Base-by-base conservation (phyloP, 2,888 invertebrate genomes). In the Leucoma salicis region DNA sequence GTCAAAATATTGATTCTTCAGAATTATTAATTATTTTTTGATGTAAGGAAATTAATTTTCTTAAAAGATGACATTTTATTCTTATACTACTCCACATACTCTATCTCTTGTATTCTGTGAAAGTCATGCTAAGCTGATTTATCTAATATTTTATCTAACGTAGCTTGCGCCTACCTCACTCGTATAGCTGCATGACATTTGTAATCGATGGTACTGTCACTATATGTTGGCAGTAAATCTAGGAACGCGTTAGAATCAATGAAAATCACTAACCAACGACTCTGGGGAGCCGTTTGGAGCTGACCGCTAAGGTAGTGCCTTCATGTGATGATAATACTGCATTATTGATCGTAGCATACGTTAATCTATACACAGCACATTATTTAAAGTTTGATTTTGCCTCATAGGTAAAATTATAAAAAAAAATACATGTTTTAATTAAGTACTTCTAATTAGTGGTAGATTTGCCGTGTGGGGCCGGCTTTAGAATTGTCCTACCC, bases 171-270 rank as follows among this genome's bases (percentile, higher is more conserved):
- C 4, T 18, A 18, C 4, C 18, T n/a, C 18, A 18, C 4, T 27
- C 4, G 11, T 11, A 31, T 42, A 57, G 31, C 24, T 46, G 41
- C 32, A 39, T 46, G 15, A 42, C 35, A 43, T 33, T 39, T 31
- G 50, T 62, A 67, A 72, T 70, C 45, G 59, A 63, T 61, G 57
- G 60, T 51, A 52, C 46, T 63, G 67, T 68, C 64, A 55, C 64
- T 64, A 68, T 63, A 50, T 63, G 53, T 63, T 57, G 67, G 73
- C 70, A 75, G 72, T 85, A 81, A 83, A 86, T 85, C 82, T 77
- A 74, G 72, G 53, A 70, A 61, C 69, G 67, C 82, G 76, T 87
- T 87, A 80, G 82, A 88, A 83, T 87, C 88, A 86, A 88, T 89
- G 68, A 70, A 66, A 82, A 86, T 85, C 86, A 87, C 85, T 87